Evolutionary conservation across 2,797 vertebrate genomes (phyloP), one percentile per base, ranked within the genome.

Genomic region (Neolamprologus multifasciatus): DNA sequence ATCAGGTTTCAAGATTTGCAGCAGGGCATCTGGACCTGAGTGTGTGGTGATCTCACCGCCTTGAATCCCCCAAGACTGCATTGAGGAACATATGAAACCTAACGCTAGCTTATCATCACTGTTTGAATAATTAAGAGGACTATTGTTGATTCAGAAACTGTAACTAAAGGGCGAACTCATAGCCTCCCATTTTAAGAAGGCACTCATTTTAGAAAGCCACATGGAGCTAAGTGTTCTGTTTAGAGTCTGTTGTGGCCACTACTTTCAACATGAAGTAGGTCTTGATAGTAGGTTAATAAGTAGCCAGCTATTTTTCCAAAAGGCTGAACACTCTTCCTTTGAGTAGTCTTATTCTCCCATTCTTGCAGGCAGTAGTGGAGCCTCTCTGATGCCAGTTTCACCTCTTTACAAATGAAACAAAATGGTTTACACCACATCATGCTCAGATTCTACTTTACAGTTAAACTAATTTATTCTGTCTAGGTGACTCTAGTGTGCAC

Each of bases 1-100:
- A 91, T 96, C 93, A 79, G 77, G 88, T 96, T 96, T 93, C 94
- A 86, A 76, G 90, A 91, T 93, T 89, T 87, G 81, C 78, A 80
- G 87, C 59, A 79, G 87, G 92, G 83, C 31, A 13, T 87, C 79
- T 81, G 84, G 79, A 74, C 83, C 81, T 11, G 82, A 91, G 85
- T 77, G 78, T 77, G 69, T 71, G 78, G 92, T 95, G 94, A 94
- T 87, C 89, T 94, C 92, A 93, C 81, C 31, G 12, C 83, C 54
- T 83, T 55, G 57, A 89, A 77, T 87, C 92, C 86, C 92, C 54
- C 29, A 82, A 80, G 94, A 86, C 19, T 7, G 5, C 83, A 86
- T 90, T 16, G 29, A 90, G 84, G 71, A 91, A 86, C 87, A 91
- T 85, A 93, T 91, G 92, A 87, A 94, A 90, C 86, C 74, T 78